Conservation (phyloP, 2,113 vertebrate species). For the Cichladusa arquata region DNA sequence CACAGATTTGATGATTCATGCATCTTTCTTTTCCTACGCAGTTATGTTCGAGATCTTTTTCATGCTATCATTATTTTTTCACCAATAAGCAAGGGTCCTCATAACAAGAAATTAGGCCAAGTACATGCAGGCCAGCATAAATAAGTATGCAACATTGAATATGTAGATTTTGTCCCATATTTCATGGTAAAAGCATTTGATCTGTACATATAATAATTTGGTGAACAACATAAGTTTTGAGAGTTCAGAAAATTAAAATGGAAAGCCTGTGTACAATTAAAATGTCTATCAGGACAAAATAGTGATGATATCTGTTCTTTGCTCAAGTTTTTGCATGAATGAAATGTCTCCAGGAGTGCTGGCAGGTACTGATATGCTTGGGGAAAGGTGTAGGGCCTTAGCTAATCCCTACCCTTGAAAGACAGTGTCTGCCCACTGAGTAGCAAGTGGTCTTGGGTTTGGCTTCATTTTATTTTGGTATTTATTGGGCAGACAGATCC, state of each 20-base stretch:
- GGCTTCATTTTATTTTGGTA: neutral
- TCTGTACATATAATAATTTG: neutral
- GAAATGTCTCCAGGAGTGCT: neutral
- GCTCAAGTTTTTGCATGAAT: neutral
- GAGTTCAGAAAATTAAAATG: neutral
- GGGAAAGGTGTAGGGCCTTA: neutral
- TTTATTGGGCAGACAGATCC: neutral
- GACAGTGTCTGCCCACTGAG: neutral
- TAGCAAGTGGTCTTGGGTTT: neutral
- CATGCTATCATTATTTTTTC: neutral
- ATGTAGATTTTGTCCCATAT: conserved; percentile 24
- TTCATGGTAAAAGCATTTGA: neutral
- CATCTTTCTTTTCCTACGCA: neutral
- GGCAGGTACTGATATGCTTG: neutral
- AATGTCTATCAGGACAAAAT: neutral
- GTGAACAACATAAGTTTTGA: neutral
- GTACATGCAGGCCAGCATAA: neutral
- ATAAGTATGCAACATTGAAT: neutral
- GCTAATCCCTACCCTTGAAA: neutral
- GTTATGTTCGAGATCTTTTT: neutral
- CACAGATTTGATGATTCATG: neutral
- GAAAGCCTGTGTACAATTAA: neutral
- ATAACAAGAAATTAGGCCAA: neutral
- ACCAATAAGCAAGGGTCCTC: neutral
- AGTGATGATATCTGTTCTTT: neutral